A percentile compares a stretch with the other conserved stretches of the same genome.
These are phyloP conservation scores for Leucophenga montana DNA, from an alignment of 2,888 invertebrate species.

Conservation along the genomic window DNA sequence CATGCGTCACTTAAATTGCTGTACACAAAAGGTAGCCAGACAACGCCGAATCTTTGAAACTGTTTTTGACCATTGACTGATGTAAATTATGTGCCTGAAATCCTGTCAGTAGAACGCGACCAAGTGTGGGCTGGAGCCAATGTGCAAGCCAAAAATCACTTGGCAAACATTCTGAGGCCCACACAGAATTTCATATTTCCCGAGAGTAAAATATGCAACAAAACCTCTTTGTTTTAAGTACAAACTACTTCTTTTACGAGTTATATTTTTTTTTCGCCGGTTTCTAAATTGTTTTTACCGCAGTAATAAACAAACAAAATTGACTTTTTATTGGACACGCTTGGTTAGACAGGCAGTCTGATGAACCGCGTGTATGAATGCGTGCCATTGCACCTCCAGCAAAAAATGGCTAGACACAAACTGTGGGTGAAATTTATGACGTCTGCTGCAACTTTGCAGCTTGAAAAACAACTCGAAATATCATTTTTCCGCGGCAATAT, in stretches of 20 bases:
- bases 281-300: conserved; percentile 43
- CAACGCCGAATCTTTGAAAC: not conserved
- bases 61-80: not conserved
- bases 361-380: conserved; percentile 31
- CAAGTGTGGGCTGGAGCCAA: too few species aligned
- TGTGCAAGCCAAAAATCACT: too few species aligned
- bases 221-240: too few species aligned
- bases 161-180: too few species aligned
- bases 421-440: conserved; percentile 52
- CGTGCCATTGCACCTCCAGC: conserved; percentile 27
- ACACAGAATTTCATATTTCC: too few species aligned
- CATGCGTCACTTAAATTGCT: not conserved
- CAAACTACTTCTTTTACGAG: too few species aligned
- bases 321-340: conserved; percentile 60
- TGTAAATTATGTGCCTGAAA: not conserved
- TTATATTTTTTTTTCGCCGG: too few species aligned
- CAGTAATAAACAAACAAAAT: conserved; percentile 64
- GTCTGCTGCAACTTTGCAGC: conserved; percentile 59
- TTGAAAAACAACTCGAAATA: conserved; percentile 40
- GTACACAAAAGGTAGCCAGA: not conserved
- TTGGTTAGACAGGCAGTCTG: conserved; percentile 51
- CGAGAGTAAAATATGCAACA: too few species aligned
- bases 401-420: conserved; percentile 33
- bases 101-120: too few species aligned
- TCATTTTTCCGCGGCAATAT: conserved; percentile 49